Evolutionary conservation across 2,888 invertebrate species (phyloP).

Genomic region (Muschampia plurimacula): DNA sequence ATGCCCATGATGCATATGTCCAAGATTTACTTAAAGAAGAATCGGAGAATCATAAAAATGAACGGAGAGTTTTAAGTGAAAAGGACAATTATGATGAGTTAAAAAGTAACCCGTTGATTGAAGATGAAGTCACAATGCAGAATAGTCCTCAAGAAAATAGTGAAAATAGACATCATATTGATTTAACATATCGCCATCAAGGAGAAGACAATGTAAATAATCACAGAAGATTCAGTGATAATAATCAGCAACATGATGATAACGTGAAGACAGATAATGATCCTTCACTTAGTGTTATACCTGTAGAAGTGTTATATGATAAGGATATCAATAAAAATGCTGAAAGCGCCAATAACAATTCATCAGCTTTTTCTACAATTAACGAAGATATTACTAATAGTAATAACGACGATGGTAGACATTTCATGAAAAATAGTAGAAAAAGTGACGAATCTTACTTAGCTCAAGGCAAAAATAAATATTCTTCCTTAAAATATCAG

Average conservation of each 20-base stretch:
- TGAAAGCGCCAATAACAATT: background rate
- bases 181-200: slow-evolving; percentile 48
- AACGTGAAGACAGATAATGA: slow-evolving; percentile 35
- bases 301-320: slow-evolving; percentile 48
- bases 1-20: slow-evolving; percentile 61
- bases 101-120: background rate
- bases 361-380: background rate
- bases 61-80: slow-evolving; percentile 35
- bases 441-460: background rate
- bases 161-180: slow-evolving; percentile 44
- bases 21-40: slow-evolving; percentile 64
- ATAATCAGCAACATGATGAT: slow-evolving; percentile 29
- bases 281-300: slow-evolving; percentile 42
- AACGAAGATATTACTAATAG: background rate
- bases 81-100: slow-evolving; percentile 22
- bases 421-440: background rate
- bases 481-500: background rate
- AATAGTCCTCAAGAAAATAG: slow-evolving; percentile 22
- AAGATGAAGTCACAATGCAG: background rate
- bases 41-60: slow-evolving; percentile 50
- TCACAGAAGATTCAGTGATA: slow-evolving; percentile 12
- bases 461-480: background rate
- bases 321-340: slow-evolving; percentile 7
- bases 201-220: slow-evolving; percentile 40
- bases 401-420: background rate